phyloP scores from a whole-genome alignment of 2,888 invertebrate genomes.

The Phalera bucephala region DNA sequence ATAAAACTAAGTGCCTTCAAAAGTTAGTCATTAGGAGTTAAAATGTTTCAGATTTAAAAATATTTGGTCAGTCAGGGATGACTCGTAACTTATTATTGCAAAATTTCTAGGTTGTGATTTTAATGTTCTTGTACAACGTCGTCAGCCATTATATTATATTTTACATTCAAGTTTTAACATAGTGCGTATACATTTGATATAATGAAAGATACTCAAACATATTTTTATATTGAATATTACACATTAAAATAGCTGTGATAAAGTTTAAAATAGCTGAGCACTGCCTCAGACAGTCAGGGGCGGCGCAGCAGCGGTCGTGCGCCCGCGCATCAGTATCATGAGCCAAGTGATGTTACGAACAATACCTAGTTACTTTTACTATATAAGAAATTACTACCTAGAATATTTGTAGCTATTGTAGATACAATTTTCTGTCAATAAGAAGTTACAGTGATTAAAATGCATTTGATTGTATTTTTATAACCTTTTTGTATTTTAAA shows the following conservation, averaged over 20 bases:
- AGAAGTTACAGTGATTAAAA: slow-evolving; percentile 75
- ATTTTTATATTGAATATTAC: slow-evolving; percentile 32
- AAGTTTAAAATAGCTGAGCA: slow-evolving; percentile 14
- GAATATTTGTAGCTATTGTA: slow-evolving; percentile 61
- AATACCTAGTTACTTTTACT: slow-evolving; percentile 46
- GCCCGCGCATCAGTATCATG: slow-evolving; percentile 27
- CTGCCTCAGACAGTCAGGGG: slow-evolving; percentile 8
- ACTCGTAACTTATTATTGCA: slow-evolving; percentile 44
- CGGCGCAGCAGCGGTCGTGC: neutral
- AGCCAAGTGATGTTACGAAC: slow-evolving; percentile 51
- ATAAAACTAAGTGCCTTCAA: slow-evolving; percentile 79
- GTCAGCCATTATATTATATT: slow-evolving; percentile 17
- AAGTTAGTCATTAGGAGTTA: slow-evolving; percentile 79
- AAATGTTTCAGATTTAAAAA: slow-evolving; percentile 55
- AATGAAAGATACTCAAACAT: slow-evolving; percentile 23
- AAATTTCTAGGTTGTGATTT: slow-evolving; percentile 68
- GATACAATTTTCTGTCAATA: slow-evolving; percentile 56
- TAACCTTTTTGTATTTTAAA: slow-evolving; percentile 81
- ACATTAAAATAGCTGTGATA: slow-evolving; percentile 33
- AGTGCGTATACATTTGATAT: slow-evolving; percentile 15
- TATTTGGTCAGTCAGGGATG: slow-evolving; percentile 39
- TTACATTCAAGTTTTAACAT: slow-evolving; percentile 11
- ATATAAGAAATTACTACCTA: slow-evolving; percentile 56
- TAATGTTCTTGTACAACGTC: slow-evolving; percentile 18
- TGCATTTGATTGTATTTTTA: slow-evolving; percentile 83